phyloP scores from a whole-genome alignment of 2,113 vertebrate genomes.

The Lucifuga dentata region DNA sequence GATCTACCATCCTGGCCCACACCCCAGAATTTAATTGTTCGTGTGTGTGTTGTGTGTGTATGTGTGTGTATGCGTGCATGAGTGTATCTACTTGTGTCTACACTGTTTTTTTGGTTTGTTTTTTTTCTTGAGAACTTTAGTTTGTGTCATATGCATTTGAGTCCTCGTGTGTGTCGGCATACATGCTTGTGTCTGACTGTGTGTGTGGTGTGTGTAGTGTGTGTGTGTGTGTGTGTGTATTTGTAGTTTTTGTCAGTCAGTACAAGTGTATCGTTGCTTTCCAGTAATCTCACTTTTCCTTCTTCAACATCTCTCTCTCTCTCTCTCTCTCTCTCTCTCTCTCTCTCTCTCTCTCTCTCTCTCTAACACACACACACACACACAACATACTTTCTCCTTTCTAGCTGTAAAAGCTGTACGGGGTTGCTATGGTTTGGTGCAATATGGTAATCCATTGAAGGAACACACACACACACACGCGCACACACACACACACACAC shows the following conservation, averaged over 20 bases:
- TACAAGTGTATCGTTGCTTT: constrained; percentile 47
- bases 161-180: no score
- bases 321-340: constrained; percentile 16
- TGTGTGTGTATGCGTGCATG: constrained; percentile 18
- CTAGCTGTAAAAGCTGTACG: constrained; percentile 39
- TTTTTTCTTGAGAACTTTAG: no score
- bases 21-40: constrained; percentile 62
- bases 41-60: constrained; percentile 24
- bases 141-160: no score
- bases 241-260: constrained; percentile 25
- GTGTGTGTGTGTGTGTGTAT: constrained; percentile 16
- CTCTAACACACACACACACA: no score
- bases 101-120: no score
- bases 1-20: constrained; percentile 46
- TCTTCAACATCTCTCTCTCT: constrained; percentile 11
- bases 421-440: constrained; percentile 60
- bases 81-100: constrained; percentile 39
- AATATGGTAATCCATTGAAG: constrained; percentile 61
- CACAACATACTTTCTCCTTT: no score
- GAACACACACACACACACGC: constrained; percentile 22
- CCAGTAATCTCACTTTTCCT: constrained; percentile 8
- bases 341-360: no score
- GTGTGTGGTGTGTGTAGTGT: constrained; percentile 26
- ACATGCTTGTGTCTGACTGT: no score
- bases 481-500: constrained; percentile 1